Percentiles rank a stretch among this genome's conserved stretches.
These are phyloP conservation scores for Hipparchia semele DNA, from an alignment of 2,888 invertebrate genomes.

Conservation along the genomic window DNA sequence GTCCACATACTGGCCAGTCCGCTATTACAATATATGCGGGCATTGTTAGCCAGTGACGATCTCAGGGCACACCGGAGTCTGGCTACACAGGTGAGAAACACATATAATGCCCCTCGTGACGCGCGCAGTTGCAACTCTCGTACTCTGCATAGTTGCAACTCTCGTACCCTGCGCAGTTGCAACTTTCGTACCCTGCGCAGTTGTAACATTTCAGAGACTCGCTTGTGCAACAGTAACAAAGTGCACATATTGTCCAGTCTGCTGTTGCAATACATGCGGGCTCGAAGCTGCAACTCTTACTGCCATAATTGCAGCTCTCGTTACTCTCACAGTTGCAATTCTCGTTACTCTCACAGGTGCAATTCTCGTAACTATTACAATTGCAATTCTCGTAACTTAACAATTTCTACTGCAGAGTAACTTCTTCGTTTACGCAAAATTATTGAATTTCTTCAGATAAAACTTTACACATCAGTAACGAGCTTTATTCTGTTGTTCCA, in stretches of 20 bases:
- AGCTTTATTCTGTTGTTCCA: constrained; percentile 37
- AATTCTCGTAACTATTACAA: not conserved
- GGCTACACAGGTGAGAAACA: constrained; percentile 66
- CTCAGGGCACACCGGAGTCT: constrained; percentile 71
- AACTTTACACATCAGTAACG: not conserved
- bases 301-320: not conserved
- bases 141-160: not conserved
- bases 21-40: constrained; percentile 67
- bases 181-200: not conserved
- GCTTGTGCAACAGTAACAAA: constrained; percentile 73
- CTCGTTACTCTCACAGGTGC: not conserved
- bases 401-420: not conserved
- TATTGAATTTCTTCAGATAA: too few relatives aligned
- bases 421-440: too few relatives aligned
- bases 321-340: not conserved
- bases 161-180: not conserved
- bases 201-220: constrained; percentile 63
- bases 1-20: constrained; percentile 72
- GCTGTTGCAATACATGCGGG: constrained; percentile 67
- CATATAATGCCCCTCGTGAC: not conserved
- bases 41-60: constrained; percentile 65
- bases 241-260: constrained; percentile 72
- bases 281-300: constrained; percentile 42
- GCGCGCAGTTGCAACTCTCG: not conserved
- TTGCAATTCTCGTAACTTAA: not conserved